Conservation (phyloP, 2,888 invertebrate genomes). For the Anoncus sp. region DNA sequence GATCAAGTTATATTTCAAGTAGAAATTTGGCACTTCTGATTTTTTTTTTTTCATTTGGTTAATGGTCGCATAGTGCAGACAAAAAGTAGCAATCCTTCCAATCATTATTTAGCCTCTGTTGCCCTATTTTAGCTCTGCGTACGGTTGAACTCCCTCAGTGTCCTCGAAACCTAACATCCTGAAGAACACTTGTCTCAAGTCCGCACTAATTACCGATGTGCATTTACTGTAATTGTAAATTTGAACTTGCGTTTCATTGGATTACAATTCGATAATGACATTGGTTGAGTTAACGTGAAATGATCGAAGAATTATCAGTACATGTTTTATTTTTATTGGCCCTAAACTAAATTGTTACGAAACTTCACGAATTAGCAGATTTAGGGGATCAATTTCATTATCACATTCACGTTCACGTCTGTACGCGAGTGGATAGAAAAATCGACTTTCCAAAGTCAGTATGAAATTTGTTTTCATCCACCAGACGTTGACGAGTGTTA, state of each 20-base stretch:
- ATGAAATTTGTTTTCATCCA: conserved; percentile 58
- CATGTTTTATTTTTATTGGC: neutral
- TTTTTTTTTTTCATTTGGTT: neutral
- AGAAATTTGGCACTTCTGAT: neutral
- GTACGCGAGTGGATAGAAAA: neutral
- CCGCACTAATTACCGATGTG: too few relatives aligned
- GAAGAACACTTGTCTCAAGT: too few relatives aligned
- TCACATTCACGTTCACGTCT: conserved; percentile 17
- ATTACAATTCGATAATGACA: too few relatives aligned
- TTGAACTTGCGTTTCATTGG: too few relatives aligned
- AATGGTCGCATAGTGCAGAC: neutral
- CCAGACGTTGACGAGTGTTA: conserved; percentile 88
- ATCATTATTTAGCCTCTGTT: too few relatives aligned
- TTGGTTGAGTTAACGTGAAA: too few relatives aligned
- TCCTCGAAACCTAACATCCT: too few relatives aligned
- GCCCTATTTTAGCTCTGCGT: too few relatives aligned
- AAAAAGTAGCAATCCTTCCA: neutral
- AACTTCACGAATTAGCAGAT: neutral
- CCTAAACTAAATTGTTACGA: neutral
- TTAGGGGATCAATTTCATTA: conserved; percentile 25
- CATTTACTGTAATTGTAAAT: too few relatives aligned
- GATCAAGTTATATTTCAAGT: neutral
- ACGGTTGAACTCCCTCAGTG: too few relatives aligned
- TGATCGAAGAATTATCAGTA: too few relatives aligned
- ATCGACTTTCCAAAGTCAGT: neutral